Evolutionary conservation across 2,113 vertebrate species (phyloP).

Genomic region (Micronisus gabar): DNA sequence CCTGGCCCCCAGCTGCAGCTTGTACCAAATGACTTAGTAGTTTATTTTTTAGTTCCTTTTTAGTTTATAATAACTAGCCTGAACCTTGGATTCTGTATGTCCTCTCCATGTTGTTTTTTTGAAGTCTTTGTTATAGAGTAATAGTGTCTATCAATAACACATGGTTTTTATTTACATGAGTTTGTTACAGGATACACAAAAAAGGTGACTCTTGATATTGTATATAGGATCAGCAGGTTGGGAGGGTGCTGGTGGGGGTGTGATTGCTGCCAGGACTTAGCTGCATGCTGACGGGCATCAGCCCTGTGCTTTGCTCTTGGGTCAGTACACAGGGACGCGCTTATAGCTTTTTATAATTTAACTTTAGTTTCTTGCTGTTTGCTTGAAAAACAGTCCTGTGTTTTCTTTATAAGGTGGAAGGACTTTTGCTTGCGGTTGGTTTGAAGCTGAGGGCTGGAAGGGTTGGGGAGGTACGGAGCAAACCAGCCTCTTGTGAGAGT

Average conservation of each 20-base stretch:
- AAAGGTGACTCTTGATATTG: constrained; percentile 7
- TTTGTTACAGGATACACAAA: constrained; percentile 2
- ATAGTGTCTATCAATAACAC: constrained; percentile 17
- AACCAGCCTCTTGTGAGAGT: neutral
- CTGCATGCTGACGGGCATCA: neutral
- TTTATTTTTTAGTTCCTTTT: constrained; percentile 39
- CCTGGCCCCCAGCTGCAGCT: neutral
- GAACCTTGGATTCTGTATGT: neutral
- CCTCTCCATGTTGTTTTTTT: neutral
- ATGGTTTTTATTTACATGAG: constrained; percentile 6
- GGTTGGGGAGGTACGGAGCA: neutral
- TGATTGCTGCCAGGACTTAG: neutral
- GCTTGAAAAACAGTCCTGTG: neutral
- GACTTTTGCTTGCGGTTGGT: neutral
- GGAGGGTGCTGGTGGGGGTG: neutral
- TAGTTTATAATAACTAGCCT: constrained; percentile 8
- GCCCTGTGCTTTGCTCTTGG: neutral
- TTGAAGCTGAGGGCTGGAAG: neutral
- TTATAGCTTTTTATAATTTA: neutral
- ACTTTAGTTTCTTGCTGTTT: neutral
- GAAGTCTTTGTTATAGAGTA: neutral
- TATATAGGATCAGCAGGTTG: neutral
- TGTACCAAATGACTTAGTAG: neutral
- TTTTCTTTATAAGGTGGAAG: neutral
- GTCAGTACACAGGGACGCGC: accelerated